A percentile compares a stretch with the other conserved stretches of the same genome.
These are phyloP conservation scores for Dynastes grantii DNA, from an alignment of 2,888 invertebrate genomes.

Conservation along the genomic window DNA sequence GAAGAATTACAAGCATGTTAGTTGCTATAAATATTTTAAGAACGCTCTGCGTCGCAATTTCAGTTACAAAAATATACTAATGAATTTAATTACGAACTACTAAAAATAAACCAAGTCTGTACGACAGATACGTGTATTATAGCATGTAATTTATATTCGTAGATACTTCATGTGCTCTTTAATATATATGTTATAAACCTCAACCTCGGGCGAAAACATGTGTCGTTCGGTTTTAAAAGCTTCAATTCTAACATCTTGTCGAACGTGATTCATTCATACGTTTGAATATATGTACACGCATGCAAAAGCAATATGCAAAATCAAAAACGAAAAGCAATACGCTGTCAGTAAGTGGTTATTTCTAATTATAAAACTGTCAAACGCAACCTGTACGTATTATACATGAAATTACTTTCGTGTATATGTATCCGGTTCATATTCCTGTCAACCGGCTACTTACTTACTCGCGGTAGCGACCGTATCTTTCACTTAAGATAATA, in stretches of 20 bases:
- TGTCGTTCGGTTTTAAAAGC: conserved; percentile 5
- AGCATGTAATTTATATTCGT: too few relatives aligned
- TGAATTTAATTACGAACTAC: too few relatives aligned
- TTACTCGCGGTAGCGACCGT: conserved; percentile 48
- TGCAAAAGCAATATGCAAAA: conserved; percentile 31
- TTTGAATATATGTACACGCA: neutral
- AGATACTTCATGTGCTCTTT: neutral
- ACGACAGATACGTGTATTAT: too few relatives aligned
- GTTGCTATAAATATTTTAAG: too few relatives aligned
- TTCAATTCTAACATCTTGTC: neutral
- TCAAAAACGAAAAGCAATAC: conserved; percentile 1
- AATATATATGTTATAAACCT: neutral
- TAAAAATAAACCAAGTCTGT: too few relatives aligned
- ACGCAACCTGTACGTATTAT: conserved; percentile 50
- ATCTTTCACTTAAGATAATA: conserved; percentile 52
- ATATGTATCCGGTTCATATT: conserved; percentile 52
- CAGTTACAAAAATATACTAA: too few relatives aligned
- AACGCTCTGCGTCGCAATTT: too few relatives aligned
- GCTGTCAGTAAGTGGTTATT: conserved; percentile 45
- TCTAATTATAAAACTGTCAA: conserved; percentile 54
- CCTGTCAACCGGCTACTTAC: conserved; percentile 53
- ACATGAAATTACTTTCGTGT: conserved; percentile 50
- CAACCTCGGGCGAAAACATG: conserved; percentile 1
- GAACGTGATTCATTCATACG: neutral
- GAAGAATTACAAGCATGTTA: too few relatives aligned